These are phyloP conservation scores for Venturia canescens DNA, from an alignment of 1,140 invertebrate species.

Conservation along the genomic window DNA sequence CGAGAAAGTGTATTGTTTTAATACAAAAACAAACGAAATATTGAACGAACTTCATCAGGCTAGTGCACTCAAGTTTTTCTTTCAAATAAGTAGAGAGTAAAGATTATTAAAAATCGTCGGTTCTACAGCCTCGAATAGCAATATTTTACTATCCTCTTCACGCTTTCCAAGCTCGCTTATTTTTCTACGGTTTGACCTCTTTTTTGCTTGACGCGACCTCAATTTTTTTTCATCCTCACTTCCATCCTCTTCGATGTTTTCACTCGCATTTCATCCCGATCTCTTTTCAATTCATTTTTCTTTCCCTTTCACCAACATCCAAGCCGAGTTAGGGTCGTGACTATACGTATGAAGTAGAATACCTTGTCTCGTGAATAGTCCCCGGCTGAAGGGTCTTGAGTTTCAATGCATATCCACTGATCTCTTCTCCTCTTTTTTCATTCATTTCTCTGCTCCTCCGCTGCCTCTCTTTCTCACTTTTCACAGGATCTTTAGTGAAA, in stretches of 20 bases:
- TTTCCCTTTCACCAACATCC: slow-evolving; percentile 19
- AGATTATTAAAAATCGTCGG: no score
- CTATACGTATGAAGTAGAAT: neutral
- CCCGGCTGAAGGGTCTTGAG: slow-evolving; percentile 62
- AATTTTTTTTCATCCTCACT: slow-evolving; percentile 39
- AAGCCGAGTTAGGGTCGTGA: neutral
- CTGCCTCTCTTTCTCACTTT: neutral
- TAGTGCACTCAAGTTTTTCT: no score
- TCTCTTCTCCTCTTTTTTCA: slow-evolving; percentile 9
- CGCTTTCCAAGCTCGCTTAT: no score
- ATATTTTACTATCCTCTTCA: no score
- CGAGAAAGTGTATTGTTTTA: no score
- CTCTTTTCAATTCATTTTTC: slow-evolving; percentile 17
- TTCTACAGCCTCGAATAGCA: no score
- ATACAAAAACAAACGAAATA: no score
- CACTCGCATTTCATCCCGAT: neutral
- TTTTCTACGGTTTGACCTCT: neutral
- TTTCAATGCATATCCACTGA: slow-evolving; percentile 59
- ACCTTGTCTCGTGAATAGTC: slow-evolving; percentile 55
- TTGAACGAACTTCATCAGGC: neutral
- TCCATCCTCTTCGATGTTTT: neutral
- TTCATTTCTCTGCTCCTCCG: neutral
- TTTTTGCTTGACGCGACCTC: slow-evolving; percentile 52
- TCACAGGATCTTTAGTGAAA: neutral
- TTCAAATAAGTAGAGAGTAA: no score